Evolutionary conservation across 1,140 invertebrate species (phyloP).

Genomic region (Cotesia glomerata): DNA sequence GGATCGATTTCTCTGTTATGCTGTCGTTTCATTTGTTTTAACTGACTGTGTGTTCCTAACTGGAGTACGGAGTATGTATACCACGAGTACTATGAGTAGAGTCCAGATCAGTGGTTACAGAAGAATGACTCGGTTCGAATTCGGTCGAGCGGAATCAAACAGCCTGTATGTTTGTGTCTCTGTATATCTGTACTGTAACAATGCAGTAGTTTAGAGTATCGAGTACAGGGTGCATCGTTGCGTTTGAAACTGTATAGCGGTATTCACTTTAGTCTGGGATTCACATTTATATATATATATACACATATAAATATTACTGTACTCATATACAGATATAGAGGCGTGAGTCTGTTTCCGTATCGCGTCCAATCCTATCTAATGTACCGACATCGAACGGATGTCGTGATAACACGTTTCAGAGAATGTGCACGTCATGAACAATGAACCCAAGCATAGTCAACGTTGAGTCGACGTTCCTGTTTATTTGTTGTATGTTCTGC

Average conservation of each 20-base stretch:
- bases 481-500: neutral
- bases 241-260: conserved; percentile 1
- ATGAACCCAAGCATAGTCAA: conserved; percentile 27
- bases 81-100: neutral
- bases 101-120: conserved; percentile 1
- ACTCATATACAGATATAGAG: conserved; percentile 26
- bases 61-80: neutral
- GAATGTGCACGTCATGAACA: conserved; percentile 38
- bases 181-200: neutral
- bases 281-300: neutral
- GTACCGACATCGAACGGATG: conserved; percentile 48
- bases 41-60: neutral
- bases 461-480: neutral
- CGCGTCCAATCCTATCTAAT: conserved; percentile 44
- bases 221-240: no score
- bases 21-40: conserved; percentile 1
- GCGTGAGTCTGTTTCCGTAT: conserved; percentile 32
- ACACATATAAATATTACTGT: neutral
- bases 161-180: neutral
- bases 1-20: conserved; percentile 22
- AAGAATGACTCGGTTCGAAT: conserved; percentile 18
- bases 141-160: conserved; percentile 18
- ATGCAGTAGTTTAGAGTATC: neutral
- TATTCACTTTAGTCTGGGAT: no score
- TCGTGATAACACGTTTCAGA: conserved; percentile 47